These are phyloP conservation scores for Drosophila flavopinicola DNA, from an alignment of 2,888 invertebrate genomes.

Conservation along the genomic window DNA sequence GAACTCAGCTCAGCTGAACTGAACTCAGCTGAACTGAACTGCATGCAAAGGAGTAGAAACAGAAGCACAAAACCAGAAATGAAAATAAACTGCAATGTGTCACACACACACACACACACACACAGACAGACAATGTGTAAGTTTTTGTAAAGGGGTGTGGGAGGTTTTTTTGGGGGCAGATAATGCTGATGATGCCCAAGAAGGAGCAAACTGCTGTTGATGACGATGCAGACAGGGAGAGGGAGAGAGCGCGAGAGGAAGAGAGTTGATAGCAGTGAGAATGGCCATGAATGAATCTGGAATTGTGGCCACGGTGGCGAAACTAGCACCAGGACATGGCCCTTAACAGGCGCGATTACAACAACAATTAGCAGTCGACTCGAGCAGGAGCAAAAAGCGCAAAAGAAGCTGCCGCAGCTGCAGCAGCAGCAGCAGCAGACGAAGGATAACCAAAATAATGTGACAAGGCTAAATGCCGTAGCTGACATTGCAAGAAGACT, in stretches of 20 bases:
- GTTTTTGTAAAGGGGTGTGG: constrained; percentile 19
- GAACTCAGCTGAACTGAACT: constrained; percentile 24
- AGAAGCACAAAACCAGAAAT: constrained; percentile 25
- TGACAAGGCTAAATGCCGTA: constrained; percentile 76
- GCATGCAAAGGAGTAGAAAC: constrained; percentile 18
- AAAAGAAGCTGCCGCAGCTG: constrained; percentile 20
- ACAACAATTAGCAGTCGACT: constrained; percentile 67
- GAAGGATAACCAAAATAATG: constrained; percentile 77
- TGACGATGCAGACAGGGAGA: constrained; percentile 33
- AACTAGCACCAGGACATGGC: constrained; percentile 42
- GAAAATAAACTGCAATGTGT: constrained; percentile 48
- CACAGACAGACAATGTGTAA: constrained; percentile 18
- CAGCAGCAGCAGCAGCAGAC: constrained; percentile 23
- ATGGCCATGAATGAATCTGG: constrained; percentile 52
- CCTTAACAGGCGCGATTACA: constrained; percentile 65
- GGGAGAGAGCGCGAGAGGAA: constrained; percentile 14
- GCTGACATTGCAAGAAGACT: constrained; percentile 75
- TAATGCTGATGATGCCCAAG: constrained; percentile 63
- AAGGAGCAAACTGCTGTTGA: constrained; percentile 30
- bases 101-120: constrained; percentile 14
- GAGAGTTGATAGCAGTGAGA: constrained; percentile 44
- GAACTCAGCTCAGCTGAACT: constrained; percentile 35
- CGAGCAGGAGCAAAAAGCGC: constrained; percentile 17
- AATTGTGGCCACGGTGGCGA: constrained; percentile 58
- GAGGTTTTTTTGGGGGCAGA: constrained; percentile 34